Base-by-base conservation (phyloP, 1,140 invertebrate species). In the Nephila pilipes region DNA sequence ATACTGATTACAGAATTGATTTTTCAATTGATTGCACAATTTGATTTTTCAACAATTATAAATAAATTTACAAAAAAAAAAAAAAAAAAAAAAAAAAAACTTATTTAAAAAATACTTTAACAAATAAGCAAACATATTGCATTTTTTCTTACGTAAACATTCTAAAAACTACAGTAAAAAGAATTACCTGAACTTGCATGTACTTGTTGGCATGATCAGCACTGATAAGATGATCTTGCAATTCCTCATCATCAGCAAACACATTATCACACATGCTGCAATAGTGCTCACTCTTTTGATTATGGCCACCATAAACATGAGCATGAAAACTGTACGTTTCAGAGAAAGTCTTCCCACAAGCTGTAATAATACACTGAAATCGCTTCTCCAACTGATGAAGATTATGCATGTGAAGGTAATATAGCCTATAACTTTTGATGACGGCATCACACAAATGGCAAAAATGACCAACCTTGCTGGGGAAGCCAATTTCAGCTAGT, bases 371-470 rank as follows among this genome's bases (percentile, higher is more conserved):
- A 79, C 94, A 95, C 81, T 94, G 94, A 88, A 94, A 95, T 20
- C 94, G 57, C 90, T 95, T 95, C 36, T 94, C 94, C 69, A 95
- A 54, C 20, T 94, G 93, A 90, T 95, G 94, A 18, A 95, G 69
- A 90, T 95, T 95, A 79, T 94, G 91, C 94, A 95, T 95, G 54
- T 95, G 94, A n/a, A 95, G 65, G 89, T 95, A 95, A 93, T 93
- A 95, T 6, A 95, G 69, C 10, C 90, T 87, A 91, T 95, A 95
- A 88, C 94, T 94, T 92, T 95, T 95, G 38, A 95, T 94, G 46
- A 95, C 94, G 29, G 93, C 91, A 85, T 95, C 94, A 92, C 94
- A 95, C 22, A 94, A 87, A 69, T 94, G 94, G 90, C 94, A 95
- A 87, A 94, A 95, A 90, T 95, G 94, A 18, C 94, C 94, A 63